Evolutionary conservation across 1,140 invertebrate species (phyloP).

Genomic region (Ceratina australensis): DNA sequence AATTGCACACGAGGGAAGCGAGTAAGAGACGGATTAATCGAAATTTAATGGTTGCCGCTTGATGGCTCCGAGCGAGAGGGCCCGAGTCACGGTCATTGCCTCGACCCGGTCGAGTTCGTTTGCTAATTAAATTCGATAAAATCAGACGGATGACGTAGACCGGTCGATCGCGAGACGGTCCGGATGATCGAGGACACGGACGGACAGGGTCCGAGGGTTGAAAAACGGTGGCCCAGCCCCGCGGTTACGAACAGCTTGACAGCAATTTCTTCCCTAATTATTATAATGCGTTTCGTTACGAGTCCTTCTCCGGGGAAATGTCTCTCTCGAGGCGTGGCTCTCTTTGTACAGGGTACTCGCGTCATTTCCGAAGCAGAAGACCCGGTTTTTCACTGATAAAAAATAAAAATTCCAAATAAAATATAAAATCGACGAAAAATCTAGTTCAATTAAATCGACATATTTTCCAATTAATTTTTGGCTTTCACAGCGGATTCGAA

Average conservation of each 20-base stretch:
- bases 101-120: conserved; percentile 27
- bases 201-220: conserved; percentile 8
- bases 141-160: conserved; percentile 33
- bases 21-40: conserved; percentile 41
- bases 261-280: conserved; percentile 15
- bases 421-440: too few relatives aligned
- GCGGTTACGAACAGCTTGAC: conserved; percentile 8
- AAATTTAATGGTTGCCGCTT: conserved; percentile 39
- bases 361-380: too few relatives aligned
- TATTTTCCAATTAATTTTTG: too few relatives aligned
- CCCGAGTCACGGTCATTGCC: conserved; percentile 39
- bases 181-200: conserved; percentile 27
- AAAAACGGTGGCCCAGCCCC: not conserved
- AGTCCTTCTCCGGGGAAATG: not conserved
- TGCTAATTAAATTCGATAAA: conserved; percentile 52
- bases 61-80: conserved; percentile 8
- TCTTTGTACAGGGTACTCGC: not conserved
- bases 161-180: conserved; percentile 27
- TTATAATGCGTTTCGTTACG: conserved; percentile 34
- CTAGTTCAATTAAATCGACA: too few relatives aligned
- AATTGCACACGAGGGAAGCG: conserved; percentile 36
- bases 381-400: too few relatives aligned
- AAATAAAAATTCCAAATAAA: too few relatives aligned
- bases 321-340: conserved; percentile 12
- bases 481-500: too few relatives aligned